These are phyloP conservation scores for Tetramorium alpestre DNA, from an alignment of 1,140 invertebrate species.

Conservation along the genomic window DNA sequence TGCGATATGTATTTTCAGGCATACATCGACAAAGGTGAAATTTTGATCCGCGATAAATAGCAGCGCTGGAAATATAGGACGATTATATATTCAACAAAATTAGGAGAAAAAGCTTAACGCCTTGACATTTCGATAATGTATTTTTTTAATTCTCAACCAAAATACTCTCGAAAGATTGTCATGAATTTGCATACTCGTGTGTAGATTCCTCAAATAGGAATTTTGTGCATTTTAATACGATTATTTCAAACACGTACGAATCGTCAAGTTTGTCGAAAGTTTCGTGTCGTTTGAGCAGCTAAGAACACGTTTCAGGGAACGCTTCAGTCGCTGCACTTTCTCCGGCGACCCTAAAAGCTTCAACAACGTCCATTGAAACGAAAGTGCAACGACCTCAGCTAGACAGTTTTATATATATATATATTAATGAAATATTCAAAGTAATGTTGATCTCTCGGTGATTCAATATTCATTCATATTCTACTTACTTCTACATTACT, in stretches of 20 bases:
- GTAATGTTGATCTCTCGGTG: background rate
- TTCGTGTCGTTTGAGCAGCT: background rate
- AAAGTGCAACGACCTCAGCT: conserved; percentile 76
- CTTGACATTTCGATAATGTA: background rate
- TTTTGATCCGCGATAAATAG: background rate
- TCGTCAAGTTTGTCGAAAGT: conserved; percentile 24
- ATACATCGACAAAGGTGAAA: conserved; percentile 10
- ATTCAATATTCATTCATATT: background rate
- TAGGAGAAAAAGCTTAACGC: background rate
- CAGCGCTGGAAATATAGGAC: background rate
- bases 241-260: background rate
- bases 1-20: background rate
- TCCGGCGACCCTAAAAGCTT: conserved; percentile 78
- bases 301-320: conserved; percentile 29
- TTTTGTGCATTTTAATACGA: background rate
- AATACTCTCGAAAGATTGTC: background rate
- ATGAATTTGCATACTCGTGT: background rate
- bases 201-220: background rate
- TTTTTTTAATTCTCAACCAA: background rate
- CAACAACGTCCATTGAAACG: conserved; percentile 61
- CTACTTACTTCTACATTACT: too few relatives aligned
- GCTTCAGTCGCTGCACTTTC: conserved; percentile 73
- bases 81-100: background rate
- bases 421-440: background rate
- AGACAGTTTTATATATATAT: background rate